Conservation (phyloP, 2,888 invertebrate species). For the Nebria brevicollis region DNA sequence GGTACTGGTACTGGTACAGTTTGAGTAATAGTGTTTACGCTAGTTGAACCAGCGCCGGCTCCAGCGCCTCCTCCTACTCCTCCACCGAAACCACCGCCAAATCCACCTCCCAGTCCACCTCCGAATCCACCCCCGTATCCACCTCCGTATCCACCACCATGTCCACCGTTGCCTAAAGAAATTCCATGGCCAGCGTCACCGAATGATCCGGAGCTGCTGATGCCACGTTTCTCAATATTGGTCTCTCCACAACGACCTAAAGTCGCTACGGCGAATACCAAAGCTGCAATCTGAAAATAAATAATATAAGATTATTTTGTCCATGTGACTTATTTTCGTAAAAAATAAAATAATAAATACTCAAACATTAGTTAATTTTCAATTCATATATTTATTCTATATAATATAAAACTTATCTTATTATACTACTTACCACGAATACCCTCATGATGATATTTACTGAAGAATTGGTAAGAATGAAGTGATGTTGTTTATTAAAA, state of each 20-base stretch:
- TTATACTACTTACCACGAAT: conserved; percentile 29
- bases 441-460: conserved; percentile 39
- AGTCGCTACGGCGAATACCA: conserved; percentile 36
- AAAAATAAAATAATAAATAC: neutral
- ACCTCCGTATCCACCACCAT: conserved; percentile 26
- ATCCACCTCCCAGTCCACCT: neutral
- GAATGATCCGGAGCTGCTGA: conserved; percentile 1
- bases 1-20: conserved; percentile 36
- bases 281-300: conserved; percentile 38
- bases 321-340: neutral
- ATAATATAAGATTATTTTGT: neutral
- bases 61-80: conserved; percentile 20
- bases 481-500: conserved; percentile 25
- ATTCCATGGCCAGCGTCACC: neutral
- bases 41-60: conserved; percentile 21
- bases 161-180: neutral
- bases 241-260: conserved; percentile 25
- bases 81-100: neutral
- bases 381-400: neutral
- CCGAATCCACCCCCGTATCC: conserved; percentile 9
- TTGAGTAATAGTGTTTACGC: conserved; percentile 37
- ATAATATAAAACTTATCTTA: conserved; percentile 11
- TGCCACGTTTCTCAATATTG: conserved; percentile 22
- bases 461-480: conserved; percentile 28
- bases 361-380: too few species aligned